phyloP scores from a whole-genome alignment of 2,888 invertebrate genomes.

The Xylota sylvarum region DNA sequence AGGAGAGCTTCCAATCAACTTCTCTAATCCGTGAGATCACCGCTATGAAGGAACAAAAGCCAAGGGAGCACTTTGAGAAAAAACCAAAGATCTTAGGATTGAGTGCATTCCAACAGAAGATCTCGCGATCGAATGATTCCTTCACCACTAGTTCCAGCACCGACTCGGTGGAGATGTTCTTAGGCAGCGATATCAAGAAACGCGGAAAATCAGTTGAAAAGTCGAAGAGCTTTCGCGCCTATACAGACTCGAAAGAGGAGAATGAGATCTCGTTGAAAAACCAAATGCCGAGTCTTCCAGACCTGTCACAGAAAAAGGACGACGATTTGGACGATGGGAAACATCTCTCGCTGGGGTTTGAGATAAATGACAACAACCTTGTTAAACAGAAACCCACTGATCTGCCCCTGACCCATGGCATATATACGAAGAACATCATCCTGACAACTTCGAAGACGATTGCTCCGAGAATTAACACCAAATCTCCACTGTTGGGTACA shows the following conservation, averaged over 20 bases:
- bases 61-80: constrained; percentile 82
- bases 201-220: constrained; percentile 88
- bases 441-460: constrained; percentile 77
- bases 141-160: constrained; percentile 80
- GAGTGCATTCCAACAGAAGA: constrained; percentile 86
- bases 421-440: constrained; percentile 79
- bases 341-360: constrained; percentile 81
- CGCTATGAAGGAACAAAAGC: constrained; percentile 51
- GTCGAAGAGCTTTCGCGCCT: constrained; percentile 90
- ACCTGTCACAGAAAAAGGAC: constrained; percentile 81
- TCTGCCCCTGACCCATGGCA: constrained; percentile 78
- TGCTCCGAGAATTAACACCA: constrained; percentile 62
- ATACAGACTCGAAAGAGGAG: constrained; percentile 84
- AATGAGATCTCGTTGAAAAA: constrained; percentile 67
- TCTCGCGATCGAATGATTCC: constrained; percentile 85
- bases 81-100: constrained; percentile 86
- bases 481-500: constrained; percentile 62
- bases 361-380: constrained; percentile 84
- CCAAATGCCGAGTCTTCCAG: constrained; percentile 84
- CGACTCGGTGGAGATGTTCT: constrained; percentile 82
- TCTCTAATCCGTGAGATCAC: constrained; percentile 81
- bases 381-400: constrained; percentile 78
- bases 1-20: constrained; percentile 82
- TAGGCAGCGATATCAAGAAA: constrained; percentile 80
- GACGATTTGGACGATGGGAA: constrained; percentile 77